Evolutionary conservation across 2,888 invertebrate genomes (phyloP), one percentile per base, ranked within the genome.

Genomic region (Catocala nupta): DNA sequence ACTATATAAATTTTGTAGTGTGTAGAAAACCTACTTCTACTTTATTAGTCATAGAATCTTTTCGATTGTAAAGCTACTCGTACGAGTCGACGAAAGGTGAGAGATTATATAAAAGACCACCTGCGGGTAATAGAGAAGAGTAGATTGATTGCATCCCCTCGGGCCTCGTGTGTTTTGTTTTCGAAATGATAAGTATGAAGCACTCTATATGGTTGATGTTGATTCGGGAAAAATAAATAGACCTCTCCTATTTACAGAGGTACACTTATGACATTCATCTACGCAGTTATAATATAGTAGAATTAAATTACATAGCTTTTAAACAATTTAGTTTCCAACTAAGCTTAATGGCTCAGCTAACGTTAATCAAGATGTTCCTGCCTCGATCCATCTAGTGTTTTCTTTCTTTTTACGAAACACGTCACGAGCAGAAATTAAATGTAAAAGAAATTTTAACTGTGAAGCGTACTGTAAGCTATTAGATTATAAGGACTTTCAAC

Each of bases 381-480:
- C 36, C 5, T 39, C 36, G 8, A 39, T 39, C 9, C 36, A 9
- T 39, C 36, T 8, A 39, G 36, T 39, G 25, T 25, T 25, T 4
- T 39, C 36, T 39, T 39, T 8, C 36, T 2, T 39, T 57, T 62
- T 48, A 70, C 61, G 53, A 57, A 58, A 53, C 60, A 67, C 62
- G 34, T 49, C 67, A 59, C 49, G 57, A 47, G 33, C 34, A 59
- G 12, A 62, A 16, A 61, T 59, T 39, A 48, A 70, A 57, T 57
- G 52, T 50, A 65, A 59, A 49, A 59, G 25, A 55, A 59, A 50
- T 66, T 50, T 59, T 10, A 57, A 59, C 9, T 39, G 5, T 13
- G 6, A 4, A 5, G 12, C 6, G 12, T 45, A 33, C 56, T 58
- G 13, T 10, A 7, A 25, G 42, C 12, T 43, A 44, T 48, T 36